These are phyloP conservation scores for Pseudochirops corinnae DNA, from an alignment of 2,797 vertebrate species.

Conservation along the genomic window DNA sequence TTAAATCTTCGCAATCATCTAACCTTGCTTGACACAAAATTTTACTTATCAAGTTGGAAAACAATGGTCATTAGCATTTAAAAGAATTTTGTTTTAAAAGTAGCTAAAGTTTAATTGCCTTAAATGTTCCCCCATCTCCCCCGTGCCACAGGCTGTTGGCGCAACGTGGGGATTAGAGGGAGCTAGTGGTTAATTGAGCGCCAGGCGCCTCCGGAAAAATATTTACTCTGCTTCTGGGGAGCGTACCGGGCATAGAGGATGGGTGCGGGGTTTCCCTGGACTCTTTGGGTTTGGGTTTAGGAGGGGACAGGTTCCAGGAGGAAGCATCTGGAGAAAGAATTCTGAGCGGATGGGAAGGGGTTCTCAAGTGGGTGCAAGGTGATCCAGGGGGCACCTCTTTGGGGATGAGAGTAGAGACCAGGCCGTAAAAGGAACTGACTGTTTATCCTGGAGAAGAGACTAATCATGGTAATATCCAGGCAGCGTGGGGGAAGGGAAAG, in stretches of 20 bases:
- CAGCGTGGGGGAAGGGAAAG: background rate
- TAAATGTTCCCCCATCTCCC: slow-evolving; percentile 73
- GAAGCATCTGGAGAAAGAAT: slow-evolving; percentile 24
- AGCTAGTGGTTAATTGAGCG: slow-evolving; percentile 76
- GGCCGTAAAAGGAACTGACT: background rate
- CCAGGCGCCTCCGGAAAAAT: slow-evolving; percentile 74
- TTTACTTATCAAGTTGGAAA: slow-evolving; percentile 85
- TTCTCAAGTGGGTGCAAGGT: background rate
- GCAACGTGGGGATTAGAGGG: slow-evolving; percentile 72
- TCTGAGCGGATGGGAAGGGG: background rate
- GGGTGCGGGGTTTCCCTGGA: background rate
- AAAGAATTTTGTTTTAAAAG: slow-evolving; percentile 85
- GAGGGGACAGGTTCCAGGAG: background rate
- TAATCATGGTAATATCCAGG: background rate
- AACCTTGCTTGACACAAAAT: slow-evolving; percentile 84
- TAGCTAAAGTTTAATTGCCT: slow-evolving; percentile 85
- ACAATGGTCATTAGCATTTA: slow-evolving; percentile 88
- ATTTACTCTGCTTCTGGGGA: slow-evolving; percentile 67
- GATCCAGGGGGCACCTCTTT: background rate
- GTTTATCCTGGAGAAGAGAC: background rate
- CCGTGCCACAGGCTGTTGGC: slow-evolving; percentile 74
- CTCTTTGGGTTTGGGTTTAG: background rate
- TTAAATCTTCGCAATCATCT: slow-evolving; percentile 88
- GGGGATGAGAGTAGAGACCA: background rate
- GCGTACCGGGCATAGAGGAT: slow-evolving; percentile 62